Conservation (phyloP, 1,140 invertebrate species). For the Pseudomyrmex concolor region DNA sequence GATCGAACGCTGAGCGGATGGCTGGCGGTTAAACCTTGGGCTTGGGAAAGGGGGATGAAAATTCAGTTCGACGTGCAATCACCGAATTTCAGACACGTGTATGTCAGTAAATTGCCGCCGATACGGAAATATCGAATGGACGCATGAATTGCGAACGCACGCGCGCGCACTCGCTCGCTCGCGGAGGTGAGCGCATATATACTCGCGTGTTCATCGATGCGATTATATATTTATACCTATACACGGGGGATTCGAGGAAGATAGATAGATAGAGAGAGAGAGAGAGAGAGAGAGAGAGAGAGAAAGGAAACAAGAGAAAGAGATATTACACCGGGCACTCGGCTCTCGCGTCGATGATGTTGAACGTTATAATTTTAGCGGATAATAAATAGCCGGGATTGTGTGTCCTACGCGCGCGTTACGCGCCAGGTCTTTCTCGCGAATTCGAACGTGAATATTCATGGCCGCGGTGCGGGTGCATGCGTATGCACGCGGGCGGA, state of each 20-base stretch:
- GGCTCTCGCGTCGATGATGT: slow-evolving; percentile 46
- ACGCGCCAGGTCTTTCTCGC: neutral
- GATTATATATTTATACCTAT: slow-evolving; percentile 70
- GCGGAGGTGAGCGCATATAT: neutral
- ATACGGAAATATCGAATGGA: slow-evolving; percentile 69
- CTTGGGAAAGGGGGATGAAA: slow-evolving; percentile 55
- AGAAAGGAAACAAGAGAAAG: too few species aligned
- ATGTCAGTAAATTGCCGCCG: slow-evolving; percentile 66
- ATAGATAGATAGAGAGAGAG: too few species aligned
- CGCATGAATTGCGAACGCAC: slow-evolving; percentile 60
- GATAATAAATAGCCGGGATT: slow-evolving; percentile 65
- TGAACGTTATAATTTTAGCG: slow-evolving; percentile 70
- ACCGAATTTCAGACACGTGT: slow-evolving; percentile 68
- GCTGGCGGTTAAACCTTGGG: slow-evolving; percentile 57
- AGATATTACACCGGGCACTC: slow-evolving; percentile 63
- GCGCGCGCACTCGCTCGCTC: neutral
- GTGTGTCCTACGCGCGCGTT: slow-evolving; percentile 20
- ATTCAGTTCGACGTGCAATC: slow-evolving; percentile 66
- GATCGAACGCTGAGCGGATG: slow-evolving; percentile 39
- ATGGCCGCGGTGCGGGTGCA: slow-evolving; percentile 15
- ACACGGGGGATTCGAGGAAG: slow-evolving; percentile 47
- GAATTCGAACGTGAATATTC: slow-evolving; percentile 61
- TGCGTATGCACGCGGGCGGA: slow-evolving; percentile 19
- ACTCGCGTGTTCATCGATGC: slow-evolving; percentile 15
- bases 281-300: too few species aligned